Evolutionary conservation across 1,140 invertebrate species (phyloP).

Genomic region (Dinothrombium tinctorium): DNA sequence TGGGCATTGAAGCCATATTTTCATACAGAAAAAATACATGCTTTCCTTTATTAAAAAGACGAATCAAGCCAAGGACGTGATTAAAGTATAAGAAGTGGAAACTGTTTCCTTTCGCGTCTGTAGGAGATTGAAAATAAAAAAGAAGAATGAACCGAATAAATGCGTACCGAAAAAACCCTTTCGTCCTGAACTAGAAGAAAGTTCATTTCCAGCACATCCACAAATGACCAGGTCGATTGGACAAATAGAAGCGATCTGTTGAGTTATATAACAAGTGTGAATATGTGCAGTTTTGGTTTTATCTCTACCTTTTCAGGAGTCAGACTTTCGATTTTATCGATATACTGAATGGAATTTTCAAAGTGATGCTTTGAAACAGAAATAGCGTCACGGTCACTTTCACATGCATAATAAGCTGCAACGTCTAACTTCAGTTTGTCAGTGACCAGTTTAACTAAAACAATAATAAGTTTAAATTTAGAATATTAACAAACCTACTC

Average conservation of each 20-base stretch:
- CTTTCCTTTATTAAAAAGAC: conserved; percentile 19
- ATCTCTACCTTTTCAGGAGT: neutral
- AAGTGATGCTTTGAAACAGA: conserved; percentile 26
- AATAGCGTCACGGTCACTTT: conserved; percentile 30
- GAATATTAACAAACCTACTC: neutral
- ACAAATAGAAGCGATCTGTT: neutral
- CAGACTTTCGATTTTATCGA: conserved; percentile 23
- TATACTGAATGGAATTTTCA: conserved; percentile 21
- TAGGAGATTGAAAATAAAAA: conserved; percentile 11
- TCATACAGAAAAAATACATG: conserved; percentile 34
- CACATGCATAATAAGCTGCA: conserved; percentile 31
- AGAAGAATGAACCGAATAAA: neutral
- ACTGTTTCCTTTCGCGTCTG: conserved; percentile 29
- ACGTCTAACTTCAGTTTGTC: conserved; percentile 26
- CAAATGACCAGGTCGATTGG: neutral
- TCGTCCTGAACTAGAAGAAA: neutral
- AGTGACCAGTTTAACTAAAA: conserved; percentile 27
- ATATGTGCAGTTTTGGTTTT: neutral
- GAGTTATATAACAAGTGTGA: neutral
- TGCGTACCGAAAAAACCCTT: neutral
- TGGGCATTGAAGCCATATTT: conserved; percentile 32
- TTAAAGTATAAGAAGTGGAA: conserved; percentile 32
- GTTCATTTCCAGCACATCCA: neutral
- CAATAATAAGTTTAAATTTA: conserved; percentile 6
- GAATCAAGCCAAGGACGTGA: conserved; percentile 24